phyloP scores from a whole-genome alignment of 2,113 vertebrate species.

The Mystacornis crossleyi region DNA sequence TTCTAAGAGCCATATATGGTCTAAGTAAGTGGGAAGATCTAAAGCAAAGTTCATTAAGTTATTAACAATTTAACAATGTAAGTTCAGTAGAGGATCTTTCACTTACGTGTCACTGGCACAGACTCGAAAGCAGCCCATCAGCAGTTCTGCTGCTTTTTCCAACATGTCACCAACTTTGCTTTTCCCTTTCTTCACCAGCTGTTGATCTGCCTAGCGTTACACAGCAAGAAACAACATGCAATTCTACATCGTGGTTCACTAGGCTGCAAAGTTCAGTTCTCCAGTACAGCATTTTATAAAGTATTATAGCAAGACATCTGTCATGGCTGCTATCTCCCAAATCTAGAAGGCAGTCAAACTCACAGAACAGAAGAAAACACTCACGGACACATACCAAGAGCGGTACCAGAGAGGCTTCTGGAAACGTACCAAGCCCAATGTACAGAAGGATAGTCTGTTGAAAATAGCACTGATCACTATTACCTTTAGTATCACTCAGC shows the following conservation, averaged over 20 bases:
- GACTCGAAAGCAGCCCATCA: slow-evolving; percentile 97
- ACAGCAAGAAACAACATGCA: neutral
- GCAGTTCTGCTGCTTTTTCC: slow-evolving; percentile 93
- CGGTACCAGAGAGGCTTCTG: neutral
- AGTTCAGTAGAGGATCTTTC: neutral
- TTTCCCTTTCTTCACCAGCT: slow-evolving; percentile 89
- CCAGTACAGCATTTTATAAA: neutral
- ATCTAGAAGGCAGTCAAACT: neutral
- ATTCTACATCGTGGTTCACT: neutral
- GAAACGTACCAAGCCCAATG: neutral
- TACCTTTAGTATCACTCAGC: neutral
- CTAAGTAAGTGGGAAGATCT: neutral
- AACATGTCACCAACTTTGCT: slow-evolving; percentile 93
- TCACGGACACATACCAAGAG: too few species aligned
- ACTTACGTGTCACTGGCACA: slow-evolving; percentile 97
- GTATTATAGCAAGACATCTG: neutral
- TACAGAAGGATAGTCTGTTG: neutral
- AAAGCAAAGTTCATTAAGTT: neutral
- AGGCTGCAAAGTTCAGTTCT: neutral
- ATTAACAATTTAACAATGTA: neutral
- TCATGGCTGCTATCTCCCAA: neutral
- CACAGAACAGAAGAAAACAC: neutral
- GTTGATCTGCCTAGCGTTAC: slow-evolving; percentile 87
- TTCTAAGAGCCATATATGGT: neutral
- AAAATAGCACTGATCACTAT: neutral